Evolutionary conservation across 2,888 invertebrate species (phyloP).

Genomic region (Gymnocheta viridis): DNA sequence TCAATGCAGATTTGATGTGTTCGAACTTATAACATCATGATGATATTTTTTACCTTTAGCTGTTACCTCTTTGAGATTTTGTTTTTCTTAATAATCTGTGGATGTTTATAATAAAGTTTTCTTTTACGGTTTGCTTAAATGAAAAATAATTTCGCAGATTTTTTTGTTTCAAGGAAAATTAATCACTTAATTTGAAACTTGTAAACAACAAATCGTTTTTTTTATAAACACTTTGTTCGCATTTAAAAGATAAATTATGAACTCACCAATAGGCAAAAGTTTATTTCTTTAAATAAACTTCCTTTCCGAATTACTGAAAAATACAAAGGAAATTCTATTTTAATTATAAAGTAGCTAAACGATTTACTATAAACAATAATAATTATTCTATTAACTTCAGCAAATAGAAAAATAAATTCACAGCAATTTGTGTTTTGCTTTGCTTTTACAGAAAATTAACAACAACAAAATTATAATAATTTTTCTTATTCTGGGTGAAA

Average conservation of each 20-base stretch:
- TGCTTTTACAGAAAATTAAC: background rate
- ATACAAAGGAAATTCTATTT: slow-evolving; percentile 3
- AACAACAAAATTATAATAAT: too few species aligned
- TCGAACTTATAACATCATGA: background rate
- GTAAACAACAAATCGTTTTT: slow-evolving; percentile 32
- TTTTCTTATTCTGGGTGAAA: slow-evolving; percentile 3
- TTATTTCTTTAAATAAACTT: slow-evolving; percentile 51
- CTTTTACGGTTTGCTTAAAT: background rate
- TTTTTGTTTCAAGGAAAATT: slow-evolving; percentile 22
- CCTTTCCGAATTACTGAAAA: slow-evolving; percentile 23
- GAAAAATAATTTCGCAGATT: background rate
- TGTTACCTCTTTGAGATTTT: background rate
- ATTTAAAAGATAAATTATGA: slow-evolving; percentile 30
- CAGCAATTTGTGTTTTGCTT: slow-evolving; percentile 9
- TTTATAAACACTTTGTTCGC: background rate
- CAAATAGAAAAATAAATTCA: slow-evolving; percentile 15
- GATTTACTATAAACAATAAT: slow-evolving; percentile 48
- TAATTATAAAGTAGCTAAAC: slow-evolving; percentile 24
- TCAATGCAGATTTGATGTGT: too few species aligned
- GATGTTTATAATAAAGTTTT: background rate
- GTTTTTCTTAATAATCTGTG: background rate
- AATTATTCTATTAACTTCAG: slow-evolving; percentile 47
- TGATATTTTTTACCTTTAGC: background rate
- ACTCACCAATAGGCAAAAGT: slow-evolving; percentile 15
- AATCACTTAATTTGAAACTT: slow-evolving; percentile 33